Evolutionary conservation across 2,888 invertebrate species (phyloP), one percentile per base, ranked within the genome.

Genomic region (Leucoptera coffeella): DNA sequence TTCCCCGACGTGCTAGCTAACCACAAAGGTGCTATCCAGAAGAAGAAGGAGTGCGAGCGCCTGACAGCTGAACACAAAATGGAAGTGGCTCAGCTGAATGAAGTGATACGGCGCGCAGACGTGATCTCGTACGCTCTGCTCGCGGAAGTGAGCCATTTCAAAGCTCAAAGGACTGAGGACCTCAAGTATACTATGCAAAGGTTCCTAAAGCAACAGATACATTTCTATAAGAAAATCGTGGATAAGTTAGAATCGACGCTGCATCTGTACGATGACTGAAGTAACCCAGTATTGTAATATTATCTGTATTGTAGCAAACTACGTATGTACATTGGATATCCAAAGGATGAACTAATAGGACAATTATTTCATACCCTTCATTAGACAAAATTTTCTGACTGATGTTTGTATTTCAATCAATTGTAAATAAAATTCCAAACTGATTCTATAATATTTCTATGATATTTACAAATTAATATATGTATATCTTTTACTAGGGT

Each of bases 81-180:
- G 79, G 82, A 82, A 38, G 78, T 83, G 32, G 77, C 78, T 11
- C 88, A 91, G 45, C 67, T 91, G 33, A 80, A 82, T 35, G 87
- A 86, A 46, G 83, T 94, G 8, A 73, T 83, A 34, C 77, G 84
- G 38, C 77, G 93, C 41, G 88, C 91, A 1, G 95, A 97, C 54
- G 80, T 91, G 10, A 84, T 96, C 44, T 91, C 94, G 1, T 95
- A 94, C 50, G 84, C 92, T 2, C 78, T 93, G 32, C 77, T 96
- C 51, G 94, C 96, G 28, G 97, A 99, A 74, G 82, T 96, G 40
- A 84, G 85, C 40, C 92, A 96, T 55, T 95, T 97, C 52, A 91
- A 93, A 50, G 60, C 74, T 14, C 92, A 94, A 48, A 75, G 93
- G 37, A 85, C 89, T 23, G 75, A 75, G 21, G 94, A 97, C 62